Base-by-base conservation (phyloP, 2,113 vertebrate genomes). In the Sinocyclocheilus maitianheensis region DNA sequence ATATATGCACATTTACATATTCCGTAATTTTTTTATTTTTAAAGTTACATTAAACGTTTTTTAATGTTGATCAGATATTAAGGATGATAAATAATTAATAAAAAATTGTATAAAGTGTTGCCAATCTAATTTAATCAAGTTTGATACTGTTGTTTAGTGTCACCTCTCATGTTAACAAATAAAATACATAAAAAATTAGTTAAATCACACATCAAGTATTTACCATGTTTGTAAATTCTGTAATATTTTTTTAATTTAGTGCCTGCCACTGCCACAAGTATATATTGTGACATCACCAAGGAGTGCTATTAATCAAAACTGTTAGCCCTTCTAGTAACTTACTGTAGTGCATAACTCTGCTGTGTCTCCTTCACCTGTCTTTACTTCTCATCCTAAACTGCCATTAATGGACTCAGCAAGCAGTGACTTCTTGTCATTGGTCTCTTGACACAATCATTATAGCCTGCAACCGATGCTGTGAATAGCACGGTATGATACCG, bases 391-490 rank as follows among this genome's bases (percentile, higher is more conserved):
- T 65, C 20, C 13, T 82, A 82, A 51, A 69, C 24, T 34, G 24
- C 10, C 37, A 69, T 53, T 82, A 71, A 71, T 71, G 26, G 40
- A 82, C 80, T 82, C 63, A 8, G n/a, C 5, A 20, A 13, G n/a
- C 11, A 20, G 11, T 51, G 63, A 82, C 8, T 69, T 69, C 80
- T 46, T 69, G 80, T 82, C 24, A 82, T 46, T 18, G 46, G 63
- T 34, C 80, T 82, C 80, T 37, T 71, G 63, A 69, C 80, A 82
- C 46, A 34, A 24, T 81, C 40, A 65, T 63, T 81, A 81, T 46
- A 65, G 37, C 58, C 58, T 65, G 78, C 2, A 46, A 63, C n/a
- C 1, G 14, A 48, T 30, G 80, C 18, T 34, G 46, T 71, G 63
- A 82, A 53, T 48, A 53, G 80, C 24, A 30, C 24, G 4, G 11